Evolutionary conservation across 2,113 vertebrate species (phyloP).

Genomic region (Stictonetta naevosa): DNA sequence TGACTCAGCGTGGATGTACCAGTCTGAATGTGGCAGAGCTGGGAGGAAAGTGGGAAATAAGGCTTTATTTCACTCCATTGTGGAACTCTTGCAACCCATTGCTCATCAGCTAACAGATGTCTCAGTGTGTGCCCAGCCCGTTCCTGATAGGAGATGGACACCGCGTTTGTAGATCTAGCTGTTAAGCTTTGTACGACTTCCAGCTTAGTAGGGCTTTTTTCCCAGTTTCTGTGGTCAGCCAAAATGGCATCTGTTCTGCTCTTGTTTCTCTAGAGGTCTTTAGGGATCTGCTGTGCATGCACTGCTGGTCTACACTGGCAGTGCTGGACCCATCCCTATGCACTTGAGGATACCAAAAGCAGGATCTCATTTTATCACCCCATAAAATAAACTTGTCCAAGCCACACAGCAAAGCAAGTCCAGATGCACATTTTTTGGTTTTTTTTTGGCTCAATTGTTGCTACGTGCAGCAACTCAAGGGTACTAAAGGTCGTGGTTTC

Average conservation of each 20-base stretch:
- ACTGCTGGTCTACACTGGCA: background rate
- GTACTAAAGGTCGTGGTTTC: background rate
- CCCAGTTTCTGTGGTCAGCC: background rate
- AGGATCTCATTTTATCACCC: background rate
- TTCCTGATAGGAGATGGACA: background rate
- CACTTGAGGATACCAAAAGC: background rate
- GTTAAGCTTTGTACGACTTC: background rate
- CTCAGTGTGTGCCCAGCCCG: background rate
- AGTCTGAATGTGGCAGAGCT: background rate
- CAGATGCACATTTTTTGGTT: background rate
- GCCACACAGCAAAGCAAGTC: background rate
- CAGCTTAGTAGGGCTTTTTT: background rate
- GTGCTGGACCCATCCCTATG: background rate
- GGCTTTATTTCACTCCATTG: background rate
- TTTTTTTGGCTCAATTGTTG: background rate
- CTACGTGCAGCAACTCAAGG: background rate
- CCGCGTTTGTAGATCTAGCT: background rate
- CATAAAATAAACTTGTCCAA: background rate
- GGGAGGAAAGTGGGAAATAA: background rate
- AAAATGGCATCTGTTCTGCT: conserved; percentile 9
- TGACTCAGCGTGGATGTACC: background rate
- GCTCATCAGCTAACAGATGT: background rate
- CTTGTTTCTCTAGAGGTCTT: background rate
- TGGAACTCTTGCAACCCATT: background rate
- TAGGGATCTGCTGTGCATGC: background rate